Evolutionary conservation across 2,888 invertebrate species (phyloP).

Genomic region (Drosophila kambysellisi): DNA sequence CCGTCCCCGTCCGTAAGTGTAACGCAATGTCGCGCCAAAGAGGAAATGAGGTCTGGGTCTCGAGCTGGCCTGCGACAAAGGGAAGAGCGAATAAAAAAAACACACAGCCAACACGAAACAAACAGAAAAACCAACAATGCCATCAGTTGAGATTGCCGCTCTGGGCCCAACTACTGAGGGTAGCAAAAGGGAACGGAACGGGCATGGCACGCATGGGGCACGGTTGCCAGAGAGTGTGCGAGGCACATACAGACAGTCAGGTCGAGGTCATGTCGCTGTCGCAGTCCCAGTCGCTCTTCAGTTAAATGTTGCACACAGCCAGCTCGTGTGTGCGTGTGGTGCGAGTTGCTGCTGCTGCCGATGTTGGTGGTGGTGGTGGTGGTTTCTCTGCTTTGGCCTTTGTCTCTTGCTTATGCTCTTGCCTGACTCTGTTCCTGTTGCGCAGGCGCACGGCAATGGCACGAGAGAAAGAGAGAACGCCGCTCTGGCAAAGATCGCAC

Average conservation of each 20-base stretch:
- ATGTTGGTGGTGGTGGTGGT: slow-evolving; percentile 52
- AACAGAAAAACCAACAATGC: slow-evolving; percentile 63
- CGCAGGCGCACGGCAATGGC: slow-evolving; percentile 67
- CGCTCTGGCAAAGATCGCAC: slow-evolving; percentile 38
- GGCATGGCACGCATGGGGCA: slow-evolving; percentile 79
- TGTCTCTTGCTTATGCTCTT: slow-evolving; percentile 50
- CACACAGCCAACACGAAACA: slow-evolving; percentile 39
- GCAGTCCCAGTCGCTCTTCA: slow-evolving; percentile 31
- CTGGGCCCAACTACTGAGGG: slow-evolving; percentile 59
- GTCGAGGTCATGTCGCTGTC: slow-evolving; percentile 73
- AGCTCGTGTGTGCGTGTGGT: slow-evolving; percentile 66
- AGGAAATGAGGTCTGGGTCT: slow-evolving; percentile 80
- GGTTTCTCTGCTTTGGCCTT: slow-evolving; percentile 53
- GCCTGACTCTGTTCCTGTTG: slow-evolving; percentile 49
- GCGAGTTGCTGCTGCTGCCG: slow-evolving; percentile 21
- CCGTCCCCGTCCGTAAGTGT: slow-evolving; percentile 56
- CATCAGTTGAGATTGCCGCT: slow-evolving; percentile 56
- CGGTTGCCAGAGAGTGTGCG: slow-evolving; percentile 68
- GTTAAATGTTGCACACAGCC: slow-evolving; percentile 52
- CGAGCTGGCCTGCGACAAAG: slow-evolving; percentile 54
- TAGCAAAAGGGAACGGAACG: slow-evolving; percentile 60
- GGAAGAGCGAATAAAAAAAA: slow-evolving; percentile 49
- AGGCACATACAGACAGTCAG: slow-evolving; percentile 51
- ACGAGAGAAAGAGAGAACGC: slow-evolving; percentile 59
- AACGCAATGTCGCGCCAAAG: slow-evolving; percentile 80